These are phyloP conservation scores for Theocolax elegans DNA, from an alignment of 1,140 invertebrate species.

Conservation along the genomic window DNA sequence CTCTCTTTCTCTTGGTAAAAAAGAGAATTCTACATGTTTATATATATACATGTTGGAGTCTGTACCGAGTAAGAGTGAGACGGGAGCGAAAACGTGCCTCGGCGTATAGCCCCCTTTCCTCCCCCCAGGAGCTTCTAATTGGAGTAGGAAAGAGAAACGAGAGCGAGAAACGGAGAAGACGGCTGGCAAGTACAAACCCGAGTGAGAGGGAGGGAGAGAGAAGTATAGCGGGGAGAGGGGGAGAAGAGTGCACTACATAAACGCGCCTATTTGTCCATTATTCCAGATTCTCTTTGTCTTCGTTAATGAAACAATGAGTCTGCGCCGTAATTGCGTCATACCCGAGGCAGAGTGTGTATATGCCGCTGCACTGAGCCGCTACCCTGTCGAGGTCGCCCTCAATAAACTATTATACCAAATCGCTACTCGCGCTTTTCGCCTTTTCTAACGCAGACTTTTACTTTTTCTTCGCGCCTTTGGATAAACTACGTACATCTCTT, in stretches of 20 bases:
- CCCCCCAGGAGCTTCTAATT: constrained; percentile 63
- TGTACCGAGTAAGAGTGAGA: no score
- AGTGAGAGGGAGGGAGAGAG: neutral
- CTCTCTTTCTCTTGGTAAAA: neutral
- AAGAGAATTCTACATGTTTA: no score
- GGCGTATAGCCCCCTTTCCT: no score
- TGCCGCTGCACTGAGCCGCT: constrained; percentile 42
- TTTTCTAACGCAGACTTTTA: neutral
- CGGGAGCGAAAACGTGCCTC: no score
- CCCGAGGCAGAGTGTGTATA: constrained; percentile 54
- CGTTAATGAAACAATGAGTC: constrained; percentile 68
- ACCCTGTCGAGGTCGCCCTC: constrained; percentile 18
- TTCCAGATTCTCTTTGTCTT: constrained; percentile 68
- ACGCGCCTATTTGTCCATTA: constrained; percentile 69
- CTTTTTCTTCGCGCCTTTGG: no score
- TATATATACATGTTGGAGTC: no score
- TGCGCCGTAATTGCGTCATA: constrained; percentile 66
- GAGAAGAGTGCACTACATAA: constrained; percentile 60
- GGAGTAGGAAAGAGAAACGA: constrained; percentile 41
- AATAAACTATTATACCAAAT: constrained; percentile 30
- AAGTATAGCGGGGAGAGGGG: constrained; percentile 48
- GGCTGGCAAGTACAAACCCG: neutral
- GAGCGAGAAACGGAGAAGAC: neutral
- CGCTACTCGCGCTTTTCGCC: no score
- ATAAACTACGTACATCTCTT: no score